phyloP scores from a whole-genome alignment of 2,888 invertebrate species.

The Stictocephala bisonia region DNA sequence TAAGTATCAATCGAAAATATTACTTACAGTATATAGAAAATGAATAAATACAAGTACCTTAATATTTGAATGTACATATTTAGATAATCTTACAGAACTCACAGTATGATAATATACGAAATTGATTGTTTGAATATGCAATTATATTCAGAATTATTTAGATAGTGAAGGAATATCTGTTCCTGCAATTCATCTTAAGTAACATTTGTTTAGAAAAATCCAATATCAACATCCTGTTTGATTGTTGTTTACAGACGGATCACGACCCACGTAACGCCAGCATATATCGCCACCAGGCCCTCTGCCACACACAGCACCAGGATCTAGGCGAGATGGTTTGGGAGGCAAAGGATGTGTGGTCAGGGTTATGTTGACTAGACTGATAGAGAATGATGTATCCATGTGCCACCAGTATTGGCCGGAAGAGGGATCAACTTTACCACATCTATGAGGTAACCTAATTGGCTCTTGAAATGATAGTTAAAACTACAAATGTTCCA shows the following conservation, averaged over 20 bases:
- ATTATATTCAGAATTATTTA: too few species aligned
- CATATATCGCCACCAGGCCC: constrained; percentile 98
- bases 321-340: constrained; percentile 99
- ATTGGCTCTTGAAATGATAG: not conserved
- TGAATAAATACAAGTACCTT: too few species aligned
- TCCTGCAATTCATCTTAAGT: too few species aligned
- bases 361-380: constrained; percentile 90
- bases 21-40: too few species aligned
- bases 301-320: constrained; percentile 89
- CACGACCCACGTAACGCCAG: constrained; percentile 98
- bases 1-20: too few species aligned
- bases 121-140: too few species aligned
- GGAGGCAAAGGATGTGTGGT: constrained; percentile 96
- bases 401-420: constrained; percentile 99
- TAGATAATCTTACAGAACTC: too few species aligned
- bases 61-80: too few species aligned
- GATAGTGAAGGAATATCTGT: too few species aligned
- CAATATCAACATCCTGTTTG: too few species aligned
- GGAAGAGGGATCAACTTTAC: constrained; percentile 97
- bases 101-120: too few species aligned
- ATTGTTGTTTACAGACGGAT: constrained; percentile 91
- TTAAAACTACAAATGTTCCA: not conserved
- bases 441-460: constrained; percentile 91
- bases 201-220: too few species aligned
- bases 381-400: constrained; percentile 92